Evolutionary conservation across 2,113 vertebrate species (phyloP).

Genomic region (Cyanoderma ruficeps): DNA sequence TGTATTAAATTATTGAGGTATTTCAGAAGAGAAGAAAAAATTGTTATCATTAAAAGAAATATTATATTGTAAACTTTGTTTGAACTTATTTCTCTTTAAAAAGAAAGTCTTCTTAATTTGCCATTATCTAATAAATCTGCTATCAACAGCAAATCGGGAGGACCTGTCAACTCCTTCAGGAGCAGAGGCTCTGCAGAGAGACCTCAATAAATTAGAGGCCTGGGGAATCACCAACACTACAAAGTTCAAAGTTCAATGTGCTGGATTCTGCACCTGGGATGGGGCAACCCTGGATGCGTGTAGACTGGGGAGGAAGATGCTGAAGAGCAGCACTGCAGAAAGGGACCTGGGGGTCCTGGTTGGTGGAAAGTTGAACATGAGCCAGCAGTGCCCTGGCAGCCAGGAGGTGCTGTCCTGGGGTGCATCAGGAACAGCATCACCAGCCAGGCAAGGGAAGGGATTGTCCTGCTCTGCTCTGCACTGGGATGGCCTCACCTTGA

Average conservation of each 20-base stretch:
- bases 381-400: not conserved
- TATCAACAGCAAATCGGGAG: not conserved
- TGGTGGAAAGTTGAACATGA: accelerated
- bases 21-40: not conserved
- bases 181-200: not conserved
- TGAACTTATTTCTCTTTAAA: not conserved
- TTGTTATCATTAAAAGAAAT: not conserved
- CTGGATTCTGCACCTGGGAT: not conserved
- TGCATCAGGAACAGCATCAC: accelerated
- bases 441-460: accelerated
- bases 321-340: accelerated
- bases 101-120: not conserved
- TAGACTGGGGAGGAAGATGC: not conserved
- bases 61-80: not conserved
- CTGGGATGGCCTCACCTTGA: accelerated
- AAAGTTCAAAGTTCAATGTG: accelerated
- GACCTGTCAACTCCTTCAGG: not conserved
- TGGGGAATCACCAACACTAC: not conserved
- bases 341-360: accelerated
- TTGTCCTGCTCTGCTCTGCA: accelerated
- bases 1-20: not conserved
- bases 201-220: not conserved
- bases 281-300: no score
- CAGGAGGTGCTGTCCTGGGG: not conserved
- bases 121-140: not conserved